Evolutionary conservation across 2,888 invertebrate species (phyloP).

Genomic region (Calameuta filiformis): DNA sequence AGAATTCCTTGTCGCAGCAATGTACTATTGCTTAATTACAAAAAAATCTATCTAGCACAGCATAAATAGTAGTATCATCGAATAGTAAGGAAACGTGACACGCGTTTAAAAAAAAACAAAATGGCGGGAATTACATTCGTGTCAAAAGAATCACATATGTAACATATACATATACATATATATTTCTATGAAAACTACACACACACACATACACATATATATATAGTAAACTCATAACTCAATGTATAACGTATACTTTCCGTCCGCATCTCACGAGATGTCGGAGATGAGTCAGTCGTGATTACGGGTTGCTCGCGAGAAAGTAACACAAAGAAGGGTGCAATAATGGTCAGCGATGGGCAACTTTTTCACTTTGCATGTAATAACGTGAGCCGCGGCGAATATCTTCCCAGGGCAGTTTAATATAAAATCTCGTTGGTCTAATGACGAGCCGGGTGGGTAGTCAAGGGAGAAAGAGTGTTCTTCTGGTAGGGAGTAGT

Average conservation of each 20-base stretch:
- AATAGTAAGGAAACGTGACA: too few species aligned
- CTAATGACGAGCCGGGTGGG: conserved; percentile 29
- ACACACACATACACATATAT: too few species aligned
- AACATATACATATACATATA: too few species aligned
- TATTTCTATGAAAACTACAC: too few species aligned
- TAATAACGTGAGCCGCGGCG: conserved; percentile 22
- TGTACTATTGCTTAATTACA: too few species aligned
- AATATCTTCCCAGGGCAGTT: conserved; percentile 15
- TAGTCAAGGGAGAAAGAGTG: background rate
- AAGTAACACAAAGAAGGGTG: background rate
- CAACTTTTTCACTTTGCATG: conserved; percentile 43
- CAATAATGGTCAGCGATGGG: conserved; percentile 42
- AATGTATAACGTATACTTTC: background rate
- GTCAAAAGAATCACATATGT: too few species aligned
- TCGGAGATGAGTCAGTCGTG: background rate
- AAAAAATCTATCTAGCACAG: too few species aligned
- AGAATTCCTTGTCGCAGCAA: too few species aligned
- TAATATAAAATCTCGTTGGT: conserved; percentile 34
- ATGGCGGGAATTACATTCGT: too few species aligned
- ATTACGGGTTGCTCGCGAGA: conserved; percentile 1
- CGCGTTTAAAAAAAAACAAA: too few species aligned
- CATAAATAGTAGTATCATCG: too few species aligned
- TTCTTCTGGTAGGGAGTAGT: background rate
- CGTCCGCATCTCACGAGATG: background rate
- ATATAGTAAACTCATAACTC: background rate